These are phyloP conservation scores for Ennomos fuscantarius DNA, from an alignment of 2,888 invertebrate genomes.

Conservation along the genomic window DNA sequence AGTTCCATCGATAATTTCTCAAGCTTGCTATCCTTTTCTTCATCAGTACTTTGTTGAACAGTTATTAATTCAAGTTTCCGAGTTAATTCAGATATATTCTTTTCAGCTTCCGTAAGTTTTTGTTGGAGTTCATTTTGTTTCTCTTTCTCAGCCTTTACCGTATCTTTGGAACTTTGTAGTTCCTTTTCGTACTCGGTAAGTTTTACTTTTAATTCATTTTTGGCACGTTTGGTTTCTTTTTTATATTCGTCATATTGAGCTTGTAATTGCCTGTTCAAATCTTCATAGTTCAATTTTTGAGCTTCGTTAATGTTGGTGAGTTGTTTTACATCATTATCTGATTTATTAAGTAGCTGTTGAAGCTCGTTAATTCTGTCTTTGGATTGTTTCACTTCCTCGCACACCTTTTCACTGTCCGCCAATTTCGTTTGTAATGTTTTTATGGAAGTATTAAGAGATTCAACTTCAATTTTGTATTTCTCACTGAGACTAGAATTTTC, in stretches of 20 bases:
- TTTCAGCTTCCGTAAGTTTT: conserved; percentile 69
- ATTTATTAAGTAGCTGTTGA: conserved; percentile 68
- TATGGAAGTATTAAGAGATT: conserved; percentile 66
- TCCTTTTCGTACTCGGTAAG: conserved; percentile 83
- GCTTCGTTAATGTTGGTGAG: conserved; percentile 76
- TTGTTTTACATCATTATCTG: conserved; percentile 78
- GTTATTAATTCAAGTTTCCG: conserved; percentile 74
- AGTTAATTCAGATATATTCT: conserved; percentile 64
- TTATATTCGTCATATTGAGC: conserved; percentile 73
- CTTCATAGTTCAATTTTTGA: conserved; percentile 79
- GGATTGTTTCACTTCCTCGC: conserved; percentile 63
- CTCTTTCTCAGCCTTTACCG: conserved; percentile 65
- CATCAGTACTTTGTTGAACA: conserved; percentile 70
- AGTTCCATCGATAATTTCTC: conserved; percentile 75
- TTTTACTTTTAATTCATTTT: conserved; percentile 82
- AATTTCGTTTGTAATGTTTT: conserved; percentile 65
- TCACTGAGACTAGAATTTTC: conserved; percentile 69
- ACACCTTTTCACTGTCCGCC: conserved; percentile 63
- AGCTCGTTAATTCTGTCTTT: conserved; percentile 73
- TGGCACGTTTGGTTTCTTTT: conserved; percentile 77
- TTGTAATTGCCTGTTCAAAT: conserved; percentile 75
- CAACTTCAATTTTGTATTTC: conserved; percentile 65
- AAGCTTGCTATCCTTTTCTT: conserved; percentile 72
- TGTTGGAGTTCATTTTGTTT: conserved; percentile 69
- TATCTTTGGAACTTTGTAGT: conserved; percentile 68